A percentile compares a stretch with the other conserved stretches of the same genome.
Evolutionary conservation across 1,140 invertebrate genomes (phyloP).

Genomic region (Neotoxoptera formosana): DNA sequence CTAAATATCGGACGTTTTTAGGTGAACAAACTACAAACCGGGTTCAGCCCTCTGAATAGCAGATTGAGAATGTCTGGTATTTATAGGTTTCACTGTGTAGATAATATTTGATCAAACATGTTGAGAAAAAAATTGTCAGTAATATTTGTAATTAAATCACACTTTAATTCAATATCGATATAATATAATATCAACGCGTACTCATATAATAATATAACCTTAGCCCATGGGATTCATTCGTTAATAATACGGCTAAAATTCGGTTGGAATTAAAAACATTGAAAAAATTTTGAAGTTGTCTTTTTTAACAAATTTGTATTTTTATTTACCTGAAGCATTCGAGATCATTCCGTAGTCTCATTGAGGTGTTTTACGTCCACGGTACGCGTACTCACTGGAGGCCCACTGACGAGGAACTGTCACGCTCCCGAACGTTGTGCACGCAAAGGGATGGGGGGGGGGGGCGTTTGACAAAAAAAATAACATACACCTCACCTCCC

Average conservation of each 20-base stretch:
- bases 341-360: conserved; percentile 55
- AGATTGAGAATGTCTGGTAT: no score
- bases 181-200: neutral
- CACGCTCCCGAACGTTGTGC: neutral
- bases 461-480: conserved; percentile 45
- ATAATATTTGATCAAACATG: neutral
- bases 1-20: no score
- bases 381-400: conserved; percentile 20
- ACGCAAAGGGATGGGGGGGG: neutral
- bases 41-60: no score
- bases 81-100: no score
- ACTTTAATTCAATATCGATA: neutral
- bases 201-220: neutral
- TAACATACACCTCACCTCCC: neutral
- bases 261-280: neutral
- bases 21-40: no score
- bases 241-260: neutral
- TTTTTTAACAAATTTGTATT: neutral
- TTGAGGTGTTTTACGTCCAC: conserved; percentile 41
- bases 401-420: conserved; percentile 46
- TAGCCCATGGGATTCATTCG: neutral
- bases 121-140: neutral
- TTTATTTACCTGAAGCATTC: conserved; percentile 17
- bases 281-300: neutral
- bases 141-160: neutral